A percentile compares a stretch with the other conserved stretches of the same genome.
Conservation (phyloP, 1,140 invertebrate genomes). For the Ceratina japonica region DNA sequence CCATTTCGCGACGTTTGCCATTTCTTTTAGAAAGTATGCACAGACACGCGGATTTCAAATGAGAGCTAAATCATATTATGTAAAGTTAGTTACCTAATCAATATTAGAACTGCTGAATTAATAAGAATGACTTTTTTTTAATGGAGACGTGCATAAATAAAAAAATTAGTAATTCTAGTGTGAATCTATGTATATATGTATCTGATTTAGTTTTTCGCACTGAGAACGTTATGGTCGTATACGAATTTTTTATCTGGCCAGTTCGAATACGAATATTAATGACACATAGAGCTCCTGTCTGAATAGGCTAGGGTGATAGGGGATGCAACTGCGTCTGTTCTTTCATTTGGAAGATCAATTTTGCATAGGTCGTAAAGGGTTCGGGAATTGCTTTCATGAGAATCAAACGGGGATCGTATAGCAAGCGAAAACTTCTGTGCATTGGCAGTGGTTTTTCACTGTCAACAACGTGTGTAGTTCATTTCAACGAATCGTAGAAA, state of each 20-base stretch:
- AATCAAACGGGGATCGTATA: constrained; percentile 18
- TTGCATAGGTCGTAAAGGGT: constrained; percentile 44
- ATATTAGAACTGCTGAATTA: no score
- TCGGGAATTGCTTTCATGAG: constrained; percentile 31
- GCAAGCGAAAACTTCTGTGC: not conserved
- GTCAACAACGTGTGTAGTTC: not conserved
- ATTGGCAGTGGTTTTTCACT: not conserved
- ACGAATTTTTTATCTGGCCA: not conserved
- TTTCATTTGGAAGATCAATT: constrained; percentile 43
- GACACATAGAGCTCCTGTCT: constrained; percentile 18
- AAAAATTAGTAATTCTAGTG: no score
- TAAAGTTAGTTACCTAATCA: no score
- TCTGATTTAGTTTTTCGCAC: no score
- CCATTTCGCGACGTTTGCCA: no score
- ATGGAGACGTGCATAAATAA: no score
- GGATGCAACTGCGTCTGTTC: constrained; percentile 33
- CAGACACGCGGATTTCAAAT: no score
- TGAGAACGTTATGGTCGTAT: no score
- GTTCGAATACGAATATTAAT: constrained; percentile 36
- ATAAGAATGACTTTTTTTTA: no score
- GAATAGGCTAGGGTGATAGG: constrained; percentile 7
- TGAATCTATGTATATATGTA: no score
- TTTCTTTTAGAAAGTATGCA: no score
- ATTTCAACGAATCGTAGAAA: not conserved
- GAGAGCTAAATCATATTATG: no score